Evolutionary conservation across 2,797 vertebrate species (phyloP).

Genomic region (Percopsis omiscomaycus): DNA sequence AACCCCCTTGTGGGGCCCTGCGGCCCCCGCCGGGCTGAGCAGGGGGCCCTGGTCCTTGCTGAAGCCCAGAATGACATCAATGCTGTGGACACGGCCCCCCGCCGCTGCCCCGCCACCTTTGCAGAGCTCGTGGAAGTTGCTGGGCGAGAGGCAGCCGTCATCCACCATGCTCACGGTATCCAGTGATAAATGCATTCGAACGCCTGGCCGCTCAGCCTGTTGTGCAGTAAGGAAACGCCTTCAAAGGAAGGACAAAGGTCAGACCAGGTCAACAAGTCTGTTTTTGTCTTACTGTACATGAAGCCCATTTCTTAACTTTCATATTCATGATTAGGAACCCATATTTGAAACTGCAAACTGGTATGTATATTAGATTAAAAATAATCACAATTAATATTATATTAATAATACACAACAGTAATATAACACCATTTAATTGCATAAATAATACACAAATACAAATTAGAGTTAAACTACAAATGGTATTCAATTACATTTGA

Average conservation of each 20-base stretch:
- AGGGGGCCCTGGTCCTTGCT: constrained; percentile 79
- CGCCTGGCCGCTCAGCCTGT: constrained; percentile 35
- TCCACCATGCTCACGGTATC: constrained; percentile 83
- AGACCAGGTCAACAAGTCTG: constrained; percentile 16
- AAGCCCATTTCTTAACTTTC: not conserved
- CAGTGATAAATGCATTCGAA: constrained; percentile 82
- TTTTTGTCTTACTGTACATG: not conserved
- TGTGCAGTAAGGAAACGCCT: constrained; percentile 34
- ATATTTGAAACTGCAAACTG: no score
- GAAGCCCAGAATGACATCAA: constrained; percentile 83
- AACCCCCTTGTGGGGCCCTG: constrained; percentile 59
- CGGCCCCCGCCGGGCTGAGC: constrained; percentile 60
- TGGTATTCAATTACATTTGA: not conserved
- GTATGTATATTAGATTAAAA: no score
- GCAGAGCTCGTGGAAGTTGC: constrained; percentile 79
- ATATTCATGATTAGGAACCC: no score
- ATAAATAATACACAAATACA: no score
- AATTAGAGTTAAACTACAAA: not conserved
- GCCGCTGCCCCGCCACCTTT: constrained; percentile 69
- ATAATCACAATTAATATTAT: no score
- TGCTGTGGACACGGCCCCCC: constrained; percentile 80
- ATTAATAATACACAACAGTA: no score
- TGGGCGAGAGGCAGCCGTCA: constrained; percentile 80
- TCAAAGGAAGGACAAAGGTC: constrained; percentile 11
- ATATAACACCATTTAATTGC: no score